These are phyloP conservation scores for Nematopogon swammerdamellus DNA, from an alignment of 2,888 invertebrate species.

Conservation along the genomic window DNA sequence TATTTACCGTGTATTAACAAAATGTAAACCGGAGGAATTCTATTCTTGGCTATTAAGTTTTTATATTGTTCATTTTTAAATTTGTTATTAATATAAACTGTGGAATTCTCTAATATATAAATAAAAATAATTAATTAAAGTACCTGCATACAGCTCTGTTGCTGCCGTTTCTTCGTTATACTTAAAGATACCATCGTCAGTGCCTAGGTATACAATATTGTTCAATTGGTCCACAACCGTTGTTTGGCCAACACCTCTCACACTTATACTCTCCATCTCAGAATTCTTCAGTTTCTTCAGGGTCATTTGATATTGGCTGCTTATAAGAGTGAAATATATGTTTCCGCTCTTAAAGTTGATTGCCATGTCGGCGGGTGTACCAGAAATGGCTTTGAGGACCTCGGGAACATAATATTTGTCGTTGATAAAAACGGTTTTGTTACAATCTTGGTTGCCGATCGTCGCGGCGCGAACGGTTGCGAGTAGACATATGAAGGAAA, in stretches of 20 bases:
- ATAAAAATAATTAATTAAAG: not conserved
- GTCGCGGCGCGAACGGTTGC: not conserved
- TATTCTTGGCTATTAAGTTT: too few species aligned
- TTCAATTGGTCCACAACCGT: conserved; percentile 45
- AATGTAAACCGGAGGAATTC: too few species aligned
- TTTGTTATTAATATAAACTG: too few species aligned
- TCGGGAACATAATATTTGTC: conserved; percentile 29
- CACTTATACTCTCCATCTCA: conserved; percentile 31
- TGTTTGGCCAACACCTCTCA: conserved; percentile 39
- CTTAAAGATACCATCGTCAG: conserved; percentile 47
- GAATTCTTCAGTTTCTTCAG: conserved; percentile 25
- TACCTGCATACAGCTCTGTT: conserved; percentile 24
- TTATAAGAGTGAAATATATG: conserved; percentile 37
- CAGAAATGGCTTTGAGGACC: conserved; percentile 24
- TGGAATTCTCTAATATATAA: too few species aligned
- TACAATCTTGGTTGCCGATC: not conserved
- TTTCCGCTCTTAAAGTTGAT: conserved; percentile 41
- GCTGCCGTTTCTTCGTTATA: conserved; percentile 31
- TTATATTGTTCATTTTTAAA: too few species aligned
- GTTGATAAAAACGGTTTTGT: conserved; percentile 14
- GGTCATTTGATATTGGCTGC: conserved; percentile 41
- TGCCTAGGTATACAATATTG: conserved; percentile 40
- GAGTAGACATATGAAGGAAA: not conserved
- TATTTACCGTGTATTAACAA: too few species aligned
- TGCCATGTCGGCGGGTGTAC: conserved; percentile 41